Percentiles rank a stretch among this genome's conserved stretches.
phyloP scores from a whole-genome alignment of 2,797 vertebrate species.

The Merluccius polli region DNA sequence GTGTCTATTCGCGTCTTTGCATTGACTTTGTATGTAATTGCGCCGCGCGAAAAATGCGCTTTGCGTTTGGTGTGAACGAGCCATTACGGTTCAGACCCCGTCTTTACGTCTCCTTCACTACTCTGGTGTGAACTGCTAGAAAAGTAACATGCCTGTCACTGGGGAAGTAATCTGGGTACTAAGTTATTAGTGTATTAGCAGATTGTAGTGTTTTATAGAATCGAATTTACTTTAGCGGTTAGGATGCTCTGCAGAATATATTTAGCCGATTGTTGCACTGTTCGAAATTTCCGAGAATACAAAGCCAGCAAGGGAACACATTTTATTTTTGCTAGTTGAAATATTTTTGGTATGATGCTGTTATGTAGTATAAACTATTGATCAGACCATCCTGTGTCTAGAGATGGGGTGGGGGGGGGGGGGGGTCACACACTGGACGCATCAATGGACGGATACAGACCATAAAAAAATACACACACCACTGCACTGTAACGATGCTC shows the following conservation, averaged over 20 bases:
- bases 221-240: constrained; percentile 53
- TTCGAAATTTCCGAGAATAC: constrained; percentile 29
- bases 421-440: not conserved
- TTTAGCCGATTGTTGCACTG: constrained; percentile 61
- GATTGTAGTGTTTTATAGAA: constrained; percentile 72
- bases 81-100: not conserved
- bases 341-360: constrained; percentile 42
- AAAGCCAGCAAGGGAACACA: constrained; percentile 39
- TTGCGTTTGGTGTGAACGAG: too few species aligned
- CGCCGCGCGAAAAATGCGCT: too few species aligned
- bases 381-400: not conserved
- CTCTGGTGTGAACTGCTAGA: not conserved
- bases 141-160: not conserved
- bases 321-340: constrained; percentile 59
- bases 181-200: constrained; percentile 50
- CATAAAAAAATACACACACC: not conserved
- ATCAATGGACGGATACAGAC: not conserved
- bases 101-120: not conserved
- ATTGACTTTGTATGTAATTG: too few species aligned
- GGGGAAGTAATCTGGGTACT: constrained; percentile 40
- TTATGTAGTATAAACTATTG: constrained; percentile 31
- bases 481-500: not conserved
- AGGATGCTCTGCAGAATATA: constrained; percentile 53
- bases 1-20: too few species aligned
- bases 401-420: not conserved